Percentiles rank a stretch among this genome's conserved stretches.
Evolutionary conservation across 1,140 invertebrate genomes (phyloP).

Genomic region (Euborellia annulipes): DNA sequence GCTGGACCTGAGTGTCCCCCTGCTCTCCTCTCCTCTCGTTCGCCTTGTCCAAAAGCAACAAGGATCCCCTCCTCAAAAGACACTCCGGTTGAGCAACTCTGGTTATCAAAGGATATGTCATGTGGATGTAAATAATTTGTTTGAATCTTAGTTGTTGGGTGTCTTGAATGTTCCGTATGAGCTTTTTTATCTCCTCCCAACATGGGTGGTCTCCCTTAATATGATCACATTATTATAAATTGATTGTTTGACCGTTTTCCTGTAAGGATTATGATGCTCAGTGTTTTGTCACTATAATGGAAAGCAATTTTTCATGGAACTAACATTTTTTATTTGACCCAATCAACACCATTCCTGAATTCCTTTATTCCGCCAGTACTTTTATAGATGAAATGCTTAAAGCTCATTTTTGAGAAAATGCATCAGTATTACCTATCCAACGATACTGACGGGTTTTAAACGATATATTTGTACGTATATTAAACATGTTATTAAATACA

Average conservation of each 20-base stretch:
- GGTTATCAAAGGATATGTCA: conserved; percentile 4
- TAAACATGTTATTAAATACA: too few relatives aligned
- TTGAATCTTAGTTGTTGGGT: conserved; percentile 15
- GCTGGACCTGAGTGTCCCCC: neutral
- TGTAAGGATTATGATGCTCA: conserved; percentile 20
- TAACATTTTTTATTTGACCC: conserved; percentile 6
- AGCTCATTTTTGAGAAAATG: too few relatives aligned
- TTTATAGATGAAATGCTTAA: too few relatives aligned
- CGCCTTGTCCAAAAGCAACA: conserved; percentile 3
- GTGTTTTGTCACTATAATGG: conserved; percentile 22
- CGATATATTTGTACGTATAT: too few relatives aligned
- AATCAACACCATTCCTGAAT: too few relatives aligned
- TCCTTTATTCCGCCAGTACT: too few relatives aligned
- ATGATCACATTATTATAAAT: conserved; percentile 13
- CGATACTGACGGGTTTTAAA: too few relatives aligned
- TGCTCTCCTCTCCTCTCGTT: neutral
- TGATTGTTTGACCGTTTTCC: conserved; percentile 18
- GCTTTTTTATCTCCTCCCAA: conserved; percentile 14
- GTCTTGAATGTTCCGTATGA: conserved; percentile 15
- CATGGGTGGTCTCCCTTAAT: conserved; percentile 13
- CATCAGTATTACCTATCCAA: too few relatives aligned
- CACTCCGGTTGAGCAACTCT: conserved; percentile 7
- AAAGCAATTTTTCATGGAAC: conserved; percentile 20
- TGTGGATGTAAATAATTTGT: conserved; percentile 10
- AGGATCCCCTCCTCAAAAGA: conserved; percentile 2